Percentiles rank a stretch among this genome's conserved stretches.
phyloP scores from a whole-genome alignment of 2,113 vertebrate species.

The Aldabrachelys gigantea region DNA sequence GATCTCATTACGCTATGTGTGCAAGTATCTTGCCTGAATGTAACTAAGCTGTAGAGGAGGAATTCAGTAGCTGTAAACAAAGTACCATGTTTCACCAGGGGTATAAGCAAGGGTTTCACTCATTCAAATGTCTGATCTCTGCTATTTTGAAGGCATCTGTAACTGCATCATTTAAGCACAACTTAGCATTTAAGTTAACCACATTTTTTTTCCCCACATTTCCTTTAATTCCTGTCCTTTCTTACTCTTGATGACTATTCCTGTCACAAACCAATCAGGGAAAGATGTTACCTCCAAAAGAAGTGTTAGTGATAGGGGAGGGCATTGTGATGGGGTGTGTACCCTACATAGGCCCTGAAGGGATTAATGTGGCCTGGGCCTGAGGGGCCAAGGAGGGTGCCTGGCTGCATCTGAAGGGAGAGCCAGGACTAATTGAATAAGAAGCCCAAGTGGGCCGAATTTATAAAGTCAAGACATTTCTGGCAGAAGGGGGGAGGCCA shows the following conservation, averaged over 20 bases:
- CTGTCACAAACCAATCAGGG: background rate
- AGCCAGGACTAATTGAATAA: no score
- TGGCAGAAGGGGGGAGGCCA: no score
- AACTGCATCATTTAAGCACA: background rate
- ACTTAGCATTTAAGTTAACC: background rate
- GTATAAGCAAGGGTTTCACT: background rate
- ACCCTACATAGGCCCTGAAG: no score
- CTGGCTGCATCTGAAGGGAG: no score
- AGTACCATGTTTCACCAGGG: background rate
- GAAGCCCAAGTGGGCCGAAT: no score
- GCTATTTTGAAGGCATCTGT: background rate
- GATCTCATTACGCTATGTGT: background rate
- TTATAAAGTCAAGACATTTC: no score
- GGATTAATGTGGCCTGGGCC: no score
- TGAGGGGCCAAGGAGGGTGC: no score
- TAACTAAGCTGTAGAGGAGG: background rate
- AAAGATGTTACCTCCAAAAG: background rate
- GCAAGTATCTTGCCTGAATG: background rate
- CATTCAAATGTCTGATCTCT: background rate
- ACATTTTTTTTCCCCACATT: background rate
- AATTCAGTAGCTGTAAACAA: background rate
- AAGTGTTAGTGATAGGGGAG: no score
- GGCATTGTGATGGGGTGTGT: no score
- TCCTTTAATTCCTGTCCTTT: background rate
- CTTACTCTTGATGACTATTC: background rate